These are phyloP conservation scores for Pungitius pungitius DNA, from an alignment of 2,113 vertebrate species.

Conservation along the genomic window DNA sequence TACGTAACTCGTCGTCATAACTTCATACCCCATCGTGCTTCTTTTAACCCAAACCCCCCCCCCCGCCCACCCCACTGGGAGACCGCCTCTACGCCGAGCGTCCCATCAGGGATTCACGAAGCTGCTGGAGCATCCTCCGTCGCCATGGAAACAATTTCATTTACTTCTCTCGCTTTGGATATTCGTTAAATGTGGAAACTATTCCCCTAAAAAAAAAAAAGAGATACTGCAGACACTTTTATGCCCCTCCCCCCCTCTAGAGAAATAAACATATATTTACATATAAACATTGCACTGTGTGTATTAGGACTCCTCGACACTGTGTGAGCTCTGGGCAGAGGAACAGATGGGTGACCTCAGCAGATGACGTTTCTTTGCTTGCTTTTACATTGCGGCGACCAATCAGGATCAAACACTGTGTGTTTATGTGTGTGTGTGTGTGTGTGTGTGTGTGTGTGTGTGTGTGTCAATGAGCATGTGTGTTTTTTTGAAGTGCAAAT, in stretches of 20 bases:
- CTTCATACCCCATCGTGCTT: too few relatives aligned
- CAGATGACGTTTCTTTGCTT: not conserved
- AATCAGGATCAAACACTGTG: not conserved
- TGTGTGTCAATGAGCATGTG: too few relatives aligned
- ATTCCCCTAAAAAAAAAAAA: not conserved
- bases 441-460: not conserved
- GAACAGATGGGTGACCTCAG: not conserved
- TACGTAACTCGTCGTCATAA: too few relatives aligned
- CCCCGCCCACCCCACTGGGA: too few relatives aligned
- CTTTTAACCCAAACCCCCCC: too few relatives aligned
- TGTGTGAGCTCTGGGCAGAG: not conserved
- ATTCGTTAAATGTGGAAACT: not conserved
- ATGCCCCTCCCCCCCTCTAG: not conserved
- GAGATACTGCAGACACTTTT: not conserved
- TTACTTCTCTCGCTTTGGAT: not conserved
- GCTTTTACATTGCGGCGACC: not conserved
- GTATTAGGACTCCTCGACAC: not conserved
- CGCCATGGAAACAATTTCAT: conserved; percentile 1
- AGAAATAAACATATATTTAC: not conserved
- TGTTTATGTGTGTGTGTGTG: not conserved
- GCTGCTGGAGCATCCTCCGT: conserved; percentile 6
- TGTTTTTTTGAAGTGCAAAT: conserved; percentile 8
- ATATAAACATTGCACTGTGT: too few relatives aligned
- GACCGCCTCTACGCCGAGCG: too few relatives aligned
- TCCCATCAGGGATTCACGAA: not conserved